Conservation (phyloP, 1,140 invertebrate genomes). For the Diuraphis noxia region DNA sequence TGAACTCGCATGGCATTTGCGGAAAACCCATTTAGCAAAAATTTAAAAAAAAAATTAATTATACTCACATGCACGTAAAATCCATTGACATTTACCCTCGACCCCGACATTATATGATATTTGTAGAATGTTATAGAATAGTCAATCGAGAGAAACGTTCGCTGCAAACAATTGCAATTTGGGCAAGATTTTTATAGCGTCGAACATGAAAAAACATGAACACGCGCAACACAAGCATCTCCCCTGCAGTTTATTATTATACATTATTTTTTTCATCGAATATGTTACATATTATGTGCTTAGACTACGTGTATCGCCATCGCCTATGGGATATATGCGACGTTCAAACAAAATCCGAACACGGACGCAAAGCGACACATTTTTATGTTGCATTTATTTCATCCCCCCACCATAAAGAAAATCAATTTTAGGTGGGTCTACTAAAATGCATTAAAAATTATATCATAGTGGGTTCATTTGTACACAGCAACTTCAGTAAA, state of each 20-base stretch:
- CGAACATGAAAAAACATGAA: too few relatives aligned
- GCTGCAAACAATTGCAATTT: not conserved
- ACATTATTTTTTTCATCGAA: not conserved
- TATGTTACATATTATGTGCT: not conserved
- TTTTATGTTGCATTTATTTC: slow-evolving; percentile 20
- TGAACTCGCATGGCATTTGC: not conserved
- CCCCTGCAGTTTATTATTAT: not conserved
- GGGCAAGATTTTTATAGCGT: not conserved
- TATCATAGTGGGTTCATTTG: too few relatives aligned
- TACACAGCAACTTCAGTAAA: not conserved
- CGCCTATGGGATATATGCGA: not conserved
- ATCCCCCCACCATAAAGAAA: slow-evolving; percentile 19
- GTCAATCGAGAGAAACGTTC: not conserved
- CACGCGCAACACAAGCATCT: too few relatives aligned
- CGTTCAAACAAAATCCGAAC: not conserved
- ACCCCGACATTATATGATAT: not conserved
- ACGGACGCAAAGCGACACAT: not conserved
- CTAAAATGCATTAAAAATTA: slow-evolving; percentile 33
- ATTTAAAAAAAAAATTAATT: slow-evolving; percentile 23
- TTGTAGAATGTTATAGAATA: not conserved
- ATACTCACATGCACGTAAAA: not conserved
- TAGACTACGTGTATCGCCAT: not conserved
- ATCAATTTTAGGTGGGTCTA: slow-evolving; percentile 42
- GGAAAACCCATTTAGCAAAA: slow-evolving; percentile 4
- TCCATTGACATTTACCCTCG: slow-evolving; percentile 1